Conservation (phyloP, 2,113 vertebrate genomes). For the Cyanoramphus novaezelandiae region DNA sequence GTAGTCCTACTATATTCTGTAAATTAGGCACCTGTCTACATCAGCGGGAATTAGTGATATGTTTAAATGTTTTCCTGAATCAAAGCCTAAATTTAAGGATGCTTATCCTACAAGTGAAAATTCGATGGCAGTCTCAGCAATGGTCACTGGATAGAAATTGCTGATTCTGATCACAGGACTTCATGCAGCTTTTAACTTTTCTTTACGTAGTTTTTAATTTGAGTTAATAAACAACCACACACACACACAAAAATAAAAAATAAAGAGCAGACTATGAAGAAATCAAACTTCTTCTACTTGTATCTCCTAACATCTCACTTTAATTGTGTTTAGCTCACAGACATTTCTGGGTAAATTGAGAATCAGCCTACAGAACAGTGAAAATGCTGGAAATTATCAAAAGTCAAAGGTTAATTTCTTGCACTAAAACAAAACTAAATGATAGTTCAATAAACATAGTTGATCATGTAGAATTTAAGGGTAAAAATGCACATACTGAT, state of each 20-base stretch:
- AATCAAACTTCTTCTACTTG: neutral
- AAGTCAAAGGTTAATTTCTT: neutral
- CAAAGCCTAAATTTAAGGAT: neutral
- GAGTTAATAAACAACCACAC: neutral
- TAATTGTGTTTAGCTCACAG: neutral
- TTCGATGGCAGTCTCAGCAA: neutral
- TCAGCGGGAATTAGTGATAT: neutral
- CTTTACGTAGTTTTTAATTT: neutral
- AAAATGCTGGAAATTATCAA: neutral
- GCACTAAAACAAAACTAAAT: neutral
- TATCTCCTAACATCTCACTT: neutral
- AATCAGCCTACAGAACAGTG: neutral
- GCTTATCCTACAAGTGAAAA: neutral
- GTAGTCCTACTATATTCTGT: neutral
- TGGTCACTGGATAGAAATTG: neutral
- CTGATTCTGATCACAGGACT: neutral
- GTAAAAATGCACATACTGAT: neutral
- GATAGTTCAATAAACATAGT: neutral
- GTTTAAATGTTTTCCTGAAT: neutral
- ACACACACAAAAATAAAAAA: neutral
- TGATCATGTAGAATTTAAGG: neutral
- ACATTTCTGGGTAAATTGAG: neutral
- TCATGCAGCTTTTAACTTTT: neutral
- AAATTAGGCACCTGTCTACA: conserved; percentile 13
- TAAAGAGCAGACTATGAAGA: neutral